These are phyloP conservation scores for Bufotes viridis DNA, from an alignment of 2,797 vertebrate genomes.

Conservation along the genomic window DNA sequence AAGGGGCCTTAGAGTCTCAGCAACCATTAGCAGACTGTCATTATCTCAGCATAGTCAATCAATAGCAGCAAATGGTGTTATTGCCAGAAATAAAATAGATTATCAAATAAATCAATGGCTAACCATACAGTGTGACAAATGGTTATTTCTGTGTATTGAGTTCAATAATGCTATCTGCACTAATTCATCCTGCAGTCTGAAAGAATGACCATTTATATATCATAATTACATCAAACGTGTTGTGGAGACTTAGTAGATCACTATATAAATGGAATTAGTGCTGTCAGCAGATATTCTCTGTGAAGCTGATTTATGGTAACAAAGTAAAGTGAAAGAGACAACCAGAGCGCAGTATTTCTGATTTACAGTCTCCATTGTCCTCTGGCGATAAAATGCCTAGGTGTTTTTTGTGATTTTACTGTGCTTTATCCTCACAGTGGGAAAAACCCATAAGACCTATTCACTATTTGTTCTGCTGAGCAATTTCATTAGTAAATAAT, in stretches of 20 bases:
- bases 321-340: neutral
- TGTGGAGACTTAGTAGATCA: neutral
- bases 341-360: neutral
- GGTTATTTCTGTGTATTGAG: neutral
- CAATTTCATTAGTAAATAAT: slow-evolving; percentile 37
- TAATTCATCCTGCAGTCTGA: neutral
- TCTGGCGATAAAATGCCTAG: neutral
- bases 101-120: neutral
- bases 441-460: neutral
- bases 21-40: too few relatives aligned
- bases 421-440: slow-evolving; percentile 5
- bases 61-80: neutral
- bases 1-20: too few relatives aligned
- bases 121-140: neutral
- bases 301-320: neutral
- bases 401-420: neutral
- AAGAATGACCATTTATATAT: neutral
- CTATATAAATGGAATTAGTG: neutral
- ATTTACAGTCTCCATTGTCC: neutral
- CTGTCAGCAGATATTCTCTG: neutral
- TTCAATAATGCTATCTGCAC: neutral
- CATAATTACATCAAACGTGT: neutral
- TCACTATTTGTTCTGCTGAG: slow-evolving; percentile 24
- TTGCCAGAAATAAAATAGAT: neutral
- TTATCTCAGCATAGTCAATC: neutral